phyloP scores from a whole-genome alignment of 2,797 vertebrate species.

The Dromococcyx pavoninus region DNA sequence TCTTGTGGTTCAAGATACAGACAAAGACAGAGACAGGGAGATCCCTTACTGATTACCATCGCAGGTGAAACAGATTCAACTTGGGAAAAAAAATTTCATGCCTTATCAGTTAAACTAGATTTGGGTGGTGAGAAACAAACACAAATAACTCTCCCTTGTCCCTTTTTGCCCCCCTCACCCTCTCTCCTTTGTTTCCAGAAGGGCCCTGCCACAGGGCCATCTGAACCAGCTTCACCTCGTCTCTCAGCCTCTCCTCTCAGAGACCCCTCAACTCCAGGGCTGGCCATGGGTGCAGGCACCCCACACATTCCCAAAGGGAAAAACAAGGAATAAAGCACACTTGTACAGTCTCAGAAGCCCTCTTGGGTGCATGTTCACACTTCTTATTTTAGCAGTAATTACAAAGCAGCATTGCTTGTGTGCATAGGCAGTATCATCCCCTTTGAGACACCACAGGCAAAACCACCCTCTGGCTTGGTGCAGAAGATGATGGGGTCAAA shows the following conservation, averaged over 20 bases:
- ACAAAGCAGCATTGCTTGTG: accelerated
- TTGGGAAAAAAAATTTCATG: background rate
- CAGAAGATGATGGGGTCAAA: background rate
- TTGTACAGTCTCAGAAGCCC: accelerated
- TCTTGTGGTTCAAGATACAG: background rate
- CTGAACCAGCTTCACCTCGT: background rate
- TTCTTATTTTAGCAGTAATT: background rate
- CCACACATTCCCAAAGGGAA: background rate
- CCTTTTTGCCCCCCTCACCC: background rate
- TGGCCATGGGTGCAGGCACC: too few species aligned
- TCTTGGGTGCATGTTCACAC: accelerated
- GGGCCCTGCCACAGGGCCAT: background rate
- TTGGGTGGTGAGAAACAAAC: background rate
- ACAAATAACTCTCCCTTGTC: background rate
- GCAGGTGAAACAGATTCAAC: background rate
- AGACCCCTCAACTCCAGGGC: too few species aligned
- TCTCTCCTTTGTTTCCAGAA: accelerated
- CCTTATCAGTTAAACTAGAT: background rate
- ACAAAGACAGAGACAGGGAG: background rate
- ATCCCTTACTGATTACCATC: background rate
- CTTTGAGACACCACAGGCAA: background rate
- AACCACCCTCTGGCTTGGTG: background rate
- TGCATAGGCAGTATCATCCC: accelerated
- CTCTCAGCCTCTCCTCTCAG: background rate
- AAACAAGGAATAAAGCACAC: background rate